phyloP scores from a whole-genome alignment of 2,888 invertebrate genomes.

The Apamea monoglypha region DNA sequence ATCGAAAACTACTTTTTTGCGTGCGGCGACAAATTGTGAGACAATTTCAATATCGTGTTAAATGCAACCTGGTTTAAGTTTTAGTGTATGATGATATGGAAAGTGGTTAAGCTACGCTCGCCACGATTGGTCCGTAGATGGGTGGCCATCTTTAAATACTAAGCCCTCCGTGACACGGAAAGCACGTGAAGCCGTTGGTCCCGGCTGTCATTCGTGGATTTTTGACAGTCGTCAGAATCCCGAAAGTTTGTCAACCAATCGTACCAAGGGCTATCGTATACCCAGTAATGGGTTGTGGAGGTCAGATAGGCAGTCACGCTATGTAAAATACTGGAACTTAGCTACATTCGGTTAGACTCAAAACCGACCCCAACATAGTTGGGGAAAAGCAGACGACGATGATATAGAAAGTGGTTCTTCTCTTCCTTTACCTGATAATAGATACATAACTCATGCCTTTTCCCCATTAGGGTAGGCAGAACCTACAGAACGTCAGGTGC shows the following conservation, averaged over 20 bases:
- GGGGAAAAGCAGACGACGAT: too few species aligned
- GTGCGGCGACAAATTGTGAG: constrained; percentile 17
- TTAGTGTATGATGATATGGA: neutral
- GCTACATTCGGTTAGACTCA: too few species aligned
- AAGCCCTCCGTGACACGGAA: neutral
- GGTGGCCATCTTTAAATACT: neutral
- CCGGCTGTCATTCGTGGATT: neutral
- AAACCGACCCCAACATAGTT: too few species aligned
- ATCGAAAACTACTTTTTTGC: constrained; percentile 37
- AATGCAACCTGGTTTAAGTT: neutral
- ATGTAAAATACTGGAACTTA: too few species aligned
- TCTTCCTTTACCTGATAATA: too few species aligned
- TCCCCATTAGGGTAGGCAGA: too few species aligned
- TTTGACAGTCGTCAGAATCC: neutral
- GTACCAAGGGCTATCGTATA: neutral
- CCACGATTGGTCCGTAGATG: neutral
- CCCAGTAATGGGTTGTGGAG: too few species aligned
- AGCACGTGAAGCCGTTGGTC: neutral
- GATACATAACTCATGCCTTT: too few species aligned
- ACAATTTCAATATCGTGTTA: constrained; percentile 31
- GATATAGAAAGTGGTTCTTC: too few species aligned
- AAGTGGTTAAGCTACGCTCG: neutral
- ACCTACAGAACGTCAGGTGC: too few species aligned
- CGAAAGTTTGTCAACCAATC: neutral
- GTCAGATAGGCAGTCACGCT: too few species aligned